Base-by-base conservation (phyloP, 1,140 invertebrate species). In the Scylla paramamosain region DNA sequence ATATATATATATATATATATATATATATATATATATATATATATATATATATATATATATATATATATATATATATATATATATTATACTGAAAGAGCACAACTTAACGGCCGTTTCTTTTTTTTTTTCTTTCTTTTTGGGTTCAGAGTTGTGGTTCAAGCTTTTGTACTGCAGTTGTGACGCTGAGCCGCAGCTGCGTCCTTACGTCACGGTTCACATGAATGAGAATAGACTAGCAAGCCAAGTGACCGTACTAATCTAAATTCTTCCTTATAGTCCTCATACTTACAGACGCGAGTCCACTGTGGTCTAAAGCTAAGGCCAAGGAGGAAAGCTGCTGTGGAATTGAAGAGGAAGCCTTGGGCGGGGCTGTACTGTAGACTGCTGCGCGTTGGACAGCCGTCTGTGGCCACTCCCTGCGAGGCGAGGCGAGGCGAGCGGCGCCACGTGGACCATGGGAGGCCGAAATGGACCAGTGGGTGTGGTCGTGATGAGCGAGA, bases 1-100 rank as follows among this genome's bases (percentile, higher is more conserved):
- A 89, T 45, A 45, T 45, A 32, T 45, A 89, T 45, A 89, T 45
- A 89, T 89, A 89, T 89, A 89, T 89, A 89, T 89, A n/a, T n/a
- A n/a, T n/a, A n/a, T n/a, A n/a, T n/a, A n/a, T n/a, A n/a, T n/a
- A n/a, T n/a, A n/a, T n/a, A n/a, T n/a, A n/a, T n/a, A n/a, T n/a
- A n/a, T n/a, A n/a, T n/a, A n/a, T n/a, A n/a, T n/a, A n/a, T n/a
- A n/a, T n/a, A n/a, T n/a, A n/a, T n/a, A n/a, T n/a, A n/a, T n/a
- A n/a, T n/a, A n/a, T n/a, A n/a, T n/a, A n/a, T n/a, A n/a, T n/a
- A n/a, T n/a, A n/a, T n/a, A n/a, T n/a, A n/a, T n/a, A n/a, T n/a
- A 39, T 39, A 39, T 6, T 6, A 39, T 39, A 59, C 10, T 59
- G 52, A 59, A 39, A 39, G 52, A 59, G 0, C 52, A 12, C 10